Evolutionary conservation across 1,140 invertebrate species (phyloP), one percentile per base, ranked within the genome.

Genomic region (Reticulitermes speratus): DNA sequence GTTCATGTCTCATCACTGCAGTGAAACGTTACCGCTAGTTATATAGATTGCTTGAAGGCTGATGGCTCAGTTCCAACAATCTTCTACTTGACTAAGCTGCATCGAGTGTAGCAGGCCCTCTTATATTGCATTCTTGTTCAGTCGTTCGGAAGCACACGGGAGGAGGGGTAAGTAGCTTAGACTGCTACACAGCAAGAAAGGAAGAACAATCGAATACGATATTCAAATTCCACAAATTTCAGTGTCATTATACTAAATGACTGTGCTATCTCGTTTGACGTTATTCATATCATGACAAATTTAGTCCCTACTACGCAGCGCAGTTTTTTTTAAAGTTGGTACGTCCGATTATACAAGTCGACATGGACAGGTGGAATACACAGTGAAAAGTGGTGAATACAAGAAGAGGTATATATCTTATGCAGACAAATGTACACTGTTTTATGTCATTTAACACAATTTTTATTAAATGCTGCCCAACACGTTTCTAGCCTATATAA

Each of bases 101-200:
- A 23, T 9, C 2, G 19, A 55, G 52, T 19, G 52, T 19, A 55
- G 19, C 52, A 55, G 16, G 19, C 52, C 14, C 14, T 65, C 21
- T 65, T 65, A 65, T 30, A 75, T 75, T 75, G n/a, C 65, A 75
- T 75, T 75, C 65, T 75, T 75, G 65, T 75, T 75, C 65, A 75
- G 25, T 30, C 7, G n/a, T n/a, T 30, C 9, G 7, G 65, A n/a
- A 75, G n/a, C n/a, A 25, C 14, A 75, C 25, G 55, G 55, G 55
- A 59, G n/a, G 65, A n/a, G n/a, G 19, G 65, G 7, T n/a, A 75
- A n/a, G 65, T 11, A 75, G 65, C 65, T 75, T 30, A 75, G n/a
- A 2, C n/a, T 14, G n/a, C 7, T 30, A 11, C 25, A 75, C n/a
- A 25, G 9, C 6, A 9, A 75, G 65, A 14, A 30, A 75, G n/a